Evolutionary conservation across 2,113 vertebrate species (phyloP).

Genomic region (Brevimyrus niger): DNA sequence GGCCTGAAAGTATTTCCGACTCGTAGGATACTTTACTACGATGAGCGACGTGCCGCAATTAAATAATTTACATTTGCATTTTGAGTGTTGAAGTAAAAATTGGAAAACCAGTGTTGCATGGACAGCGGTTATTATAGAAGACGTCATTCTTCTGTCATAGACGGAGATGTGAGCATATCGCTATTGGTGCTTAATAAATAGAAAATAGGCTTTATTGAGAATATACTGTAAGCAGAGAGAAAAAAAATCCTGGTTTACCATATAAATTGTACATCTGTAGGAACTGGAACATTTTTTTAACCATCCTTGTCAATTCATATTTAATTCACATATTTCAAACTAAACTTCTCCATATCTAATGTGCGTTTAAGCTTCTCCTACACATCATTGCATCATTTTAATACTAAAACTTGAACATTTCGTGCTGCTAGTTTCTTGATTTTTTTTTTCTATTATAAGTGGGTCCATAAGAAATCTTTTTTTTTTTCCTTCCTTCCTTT

Average conservation of each 20-base stretch:
- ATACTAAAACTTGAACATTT: background rate
- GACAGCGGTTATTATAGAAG: background rate
- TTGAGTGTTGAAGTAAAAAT: background rate
- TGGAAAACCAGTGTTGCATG: background rate
- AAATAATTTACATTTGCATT: background rate
- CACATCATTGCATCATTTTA: background rate
- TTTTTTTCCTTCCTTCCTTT: background rate
- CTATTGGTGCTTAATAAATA: background rate
- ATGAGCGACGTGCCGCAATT: background rate
- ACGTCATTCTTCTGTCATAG: background rate
- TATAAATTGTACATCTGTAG: background rate
- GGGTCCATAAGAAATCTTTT: background rate
- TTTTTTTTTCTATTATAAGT: background rate
- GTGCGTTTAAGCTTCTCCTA: background rate
- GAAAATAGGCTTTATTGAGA: background rate
- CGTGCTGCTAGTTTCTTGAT: background rate
- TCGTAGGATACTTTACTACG: background rate
- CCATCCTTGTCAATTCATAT: background rate
- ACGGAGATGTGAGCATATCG: background rate
- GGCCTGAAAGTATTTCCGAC: background rate
- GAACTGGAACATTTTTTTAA: background rate
- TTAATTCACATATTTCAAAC: background rate
- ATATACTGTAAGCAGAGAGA: background rate
- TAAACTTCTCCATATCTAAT: background rate
- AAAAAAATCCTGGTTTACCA: background rate